Base-by-base conservation (phyloP, 2,888 invertebrate genomes). In the Chelonus formosanus region DNA sequence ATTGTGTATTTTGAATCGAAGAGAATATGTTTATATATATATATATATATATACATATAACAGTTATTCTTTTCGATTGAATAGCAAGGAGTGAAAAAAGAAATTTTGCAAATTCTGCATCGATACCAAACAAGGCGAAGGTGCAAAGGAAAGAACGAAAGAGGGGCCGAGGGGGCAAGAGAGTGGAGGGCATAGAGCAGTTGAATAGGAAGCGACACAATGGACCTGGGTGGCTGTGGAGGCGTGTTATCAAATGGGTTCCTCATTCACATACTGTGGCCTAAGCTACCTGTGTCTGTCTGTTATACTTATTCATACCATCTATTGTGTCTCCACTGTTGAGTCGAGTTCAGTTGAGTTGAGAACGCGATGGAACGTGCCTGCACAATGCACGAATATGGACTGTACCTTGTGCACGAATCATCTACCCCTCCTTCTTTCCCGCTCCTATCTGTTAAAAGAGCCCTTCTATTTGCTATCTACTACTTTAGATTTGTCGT, bases 171-270 rank as follows among this genome's bases (percentile, higher is more conserved):
- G 72, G 70, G 70, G 70, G 67, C 45, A 63, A 64, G 68, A 61
- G 60, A 58, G 67, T 34, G 58, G 80, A 78, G 79, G 80, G 78
- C 78, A 78, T 76, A 80, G 81, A 80, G 79, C 80, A 77, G 79
- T 76, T 82, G 83, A 83, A 83, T 83, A 83, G 83, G 81, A 83
- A 83, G 80, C 82, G 79, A 82, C 82, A 83, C 83, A 83, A 83
- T 83, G 82, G 82, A 82, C 78, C 78, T 79, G 81, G 81, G 78
- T 83, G 82, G 80, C 81, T 81, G 81, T 79, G 81, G 80, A 82
- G 82, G 82, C 81, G 82, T 83, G 82, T 84, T 84, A 83, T 84
- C 83, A 84, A 84, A 84, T 83, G 83, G 83, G 83, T 83, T 83
- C 83, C 82, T 84, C 83, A 84, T 83, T 83, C 83, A 82, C 83